These are phyloP conservation scores for Nyctibius bracteatus DNA, from an alignment of 2,113 vertebrate genomes.

Conservation along the genomic window DNA sequence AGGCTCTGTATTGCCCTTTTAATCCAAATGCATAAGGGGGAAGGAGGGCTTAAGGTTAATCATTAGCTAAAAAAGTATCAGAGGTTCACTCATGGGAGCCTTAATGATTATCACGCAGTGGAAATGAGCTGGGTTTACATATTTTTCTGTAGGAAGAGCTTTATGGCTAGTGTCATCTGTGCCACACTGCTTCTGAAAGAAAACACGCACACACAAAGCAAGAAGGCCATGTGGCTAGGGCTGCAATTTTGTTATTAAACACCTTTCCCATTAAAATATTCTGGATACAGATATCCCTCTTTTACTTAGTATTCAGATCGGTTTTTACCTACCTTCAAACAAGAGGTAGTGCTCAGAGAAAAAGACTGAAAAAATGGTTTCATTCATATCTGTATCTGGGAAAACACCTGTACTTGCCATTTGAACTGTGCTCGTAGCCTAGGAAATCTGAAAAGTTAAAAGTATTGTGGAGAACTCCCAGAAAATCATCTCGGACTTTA, in stretches of 20 bases:
- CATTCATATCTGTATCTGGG: accelerated
- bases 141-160: slow-evolving; percentile 8
- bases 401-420: background rate
- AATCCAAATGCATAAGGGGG: background rate
- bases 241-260: background rate
- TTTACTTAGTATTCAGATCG: background rate
- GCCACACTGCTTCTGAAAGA: background rate
- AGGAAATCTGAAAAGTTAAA: background rate
- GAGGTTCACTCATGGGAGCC: background rate
- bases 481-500: background rate
- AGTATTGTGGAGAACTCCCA: background rate
- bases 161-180: background rate
- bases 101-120: background rate
- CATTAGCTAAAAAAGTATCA: slow-evolving; percentile 13
- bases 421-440: background rate
- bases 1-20: background rate
- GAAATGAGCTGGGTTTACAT: slow-evolving; percentile 29
- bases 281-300: background rate
- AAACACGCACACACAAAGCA: background rate
- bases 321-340: background rate
- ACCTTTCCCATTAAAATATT: background rate
- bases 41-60: slow-evolving; percentile 50
- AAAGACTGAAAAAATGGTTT: background rate
- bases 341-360: background rate
- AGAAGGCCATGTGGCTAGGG: background rate